phyloP scores from a whole-genome alignment of 2,797 vertebrate genomes.

The Gymnoscopelus braueri region DNA sequence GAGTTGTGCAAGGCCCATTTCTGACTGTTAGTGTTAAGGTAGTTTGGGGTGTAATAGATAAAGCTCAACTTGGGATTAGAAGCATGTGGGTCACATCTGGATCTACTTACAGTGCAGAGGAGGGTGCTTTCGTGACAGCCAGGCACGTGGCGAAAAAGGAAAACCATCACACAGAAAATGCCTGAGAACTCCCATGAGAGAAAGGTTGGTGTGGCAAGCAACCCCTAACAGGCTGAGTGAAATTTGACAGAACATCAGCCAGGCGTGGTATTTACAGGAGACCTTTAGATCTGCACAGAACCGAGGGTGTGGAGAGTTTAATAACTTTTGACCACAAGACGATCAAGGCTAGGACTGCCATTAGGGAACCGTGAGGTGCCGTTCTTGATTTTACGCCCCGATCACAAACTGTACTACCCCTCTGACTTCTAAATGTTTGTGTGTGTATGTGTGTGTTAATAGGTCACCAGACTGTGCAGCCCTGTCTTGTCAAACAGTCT shows the following conservation, averaged over 20 bases:
- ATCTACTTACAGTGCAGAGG: constrained; percentile 67
- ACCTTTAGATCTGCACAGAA: background rate
- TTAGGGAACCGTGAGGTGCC: constrained; percentile 34
- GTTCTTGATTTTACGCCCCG: constrained; percentile 28
- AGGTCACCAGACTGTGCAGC: constrained; percentile 11
- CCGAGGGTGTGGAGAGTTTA: constrained; percentile 59
- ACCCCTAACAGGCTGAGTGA: constrained; percentile 56
- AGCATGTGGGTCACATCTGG: constrained; percentile 79
- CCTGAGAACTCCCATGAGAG: constrained; percentile 61
- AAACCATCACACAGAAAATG: constrained; percentile 64
- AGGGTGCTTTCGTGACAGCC: constrained; percentile 72
- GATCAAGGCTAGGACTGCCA: constrained; percentile 26
- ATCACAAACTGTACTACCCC: background rate
- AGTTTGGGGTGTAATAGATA: constrained; percentile 63
- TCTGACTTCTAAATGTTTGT: background rate
- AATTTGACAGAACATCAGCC: background rate
- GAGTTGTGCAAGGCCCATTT: constrained; percentile 79
- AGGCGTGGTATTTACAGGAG: background rate
- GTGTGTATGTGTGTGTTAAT: constrained; percentile 1
- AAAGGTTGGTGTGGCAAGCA: constrained; percentile 51
- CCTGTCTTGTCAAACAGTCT: constrained; percentile 55
- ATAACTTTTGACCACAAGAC: constrained; percentile 38
- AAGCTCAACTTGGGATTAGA: constrained; percentile 66
- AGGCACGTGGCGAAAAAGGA: constrained; percentile 75
- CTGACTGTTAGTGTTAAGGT: constrained; percentile 55